These are phyloP conservation scores for Synanceia verrucosa DNA, from an alignment of 2,797 vertebrate genomes.

Conservation along the genomic window DNA sequence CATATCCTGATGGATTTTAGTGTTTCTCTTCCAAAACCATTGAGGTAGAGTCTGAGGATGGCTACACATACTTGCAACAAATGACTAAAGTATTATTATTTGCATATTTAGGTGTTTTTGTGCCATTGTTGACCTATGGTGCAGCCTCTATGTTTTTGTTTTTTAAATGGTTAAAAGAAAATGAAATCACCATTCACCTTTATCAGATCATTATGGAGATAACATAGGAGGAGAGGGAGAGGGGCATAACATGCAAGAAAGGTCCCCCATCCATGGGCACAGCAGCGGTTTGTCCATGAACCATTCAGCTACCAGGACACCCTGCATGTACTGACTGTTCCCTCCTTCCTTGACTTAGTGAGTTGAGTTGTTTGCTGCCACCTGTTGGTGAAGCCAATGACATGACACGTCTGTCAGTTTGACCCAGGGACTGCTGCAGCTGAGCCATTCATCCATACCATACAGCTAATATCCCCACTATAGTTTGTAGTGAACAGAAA, in stretches of 20 bases:
- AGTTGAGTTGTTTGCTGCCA: slow-evolving; percentile 77
- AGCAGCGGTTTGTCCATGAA: background rate
- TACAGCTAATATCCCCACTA: background rate
- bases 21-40: background rate
- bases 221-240: background rate
- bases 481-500: background rate
- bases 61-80: background rate
- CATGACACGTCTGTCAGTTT: slow-evolving; percentile 14
- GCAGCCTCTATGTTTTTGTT: background rate
- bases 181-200: background rate
- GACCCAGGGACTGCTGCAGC: background rate
- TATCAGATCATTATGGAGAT: background rate
- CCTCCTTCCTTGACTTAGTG: slow-evolving; percentile 1
- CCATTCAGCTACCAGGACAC: background rate
- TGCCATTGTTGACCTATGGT: background rate
- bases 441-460: background rate
- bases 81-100: too few species aligned
- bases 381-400: slow-evolving; percentile 66
- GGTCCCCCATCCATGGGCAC: background rate
- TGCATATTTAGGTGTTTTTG: too few species aligned
- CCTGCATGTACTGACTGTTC: background rate
- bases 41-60: background rate
- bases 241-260: background rate
- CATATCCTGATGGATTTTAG: background rate
- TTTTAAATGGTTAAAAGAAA: background rate